Conservation (phyloP, 1,140 invertebrate genomes). For the Brachionus plicatilis region DNA sequence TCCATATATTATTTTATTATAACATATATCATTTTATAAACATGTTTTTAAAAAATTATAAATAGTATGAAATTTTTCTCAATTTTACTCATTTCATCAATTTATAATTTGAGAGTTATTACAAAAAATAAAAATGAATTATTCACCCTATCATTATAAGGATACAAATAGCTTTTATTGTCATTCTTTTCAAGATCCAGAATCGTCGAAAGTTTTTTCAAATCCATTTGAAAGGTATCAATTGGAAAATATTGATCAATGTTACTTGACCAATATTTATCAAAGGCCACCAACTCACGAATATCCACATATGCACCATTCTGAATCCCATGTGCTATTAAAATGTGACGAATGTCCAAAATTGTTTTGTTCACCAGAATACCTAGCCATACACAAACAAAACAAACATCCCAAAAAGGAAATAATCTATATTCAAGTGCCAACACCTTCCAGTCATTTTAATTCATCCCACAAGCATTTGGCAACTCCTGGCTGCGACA, state of each 20-base stretch:
- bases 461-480: background rate
- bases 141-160: background rate
- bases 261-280: background rate
- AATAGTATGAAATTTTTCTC: background rate
- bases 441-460: background rate
- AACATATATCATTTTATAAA: background rate
- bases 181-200: background rate
- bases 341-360: constrained; percentile 14
- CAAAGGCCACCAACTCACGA: background rate
- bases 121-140: background rate
- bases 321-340: background rate
- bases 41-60: background rate
- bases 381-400: background rate
- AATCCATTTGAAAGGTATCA: background rate
- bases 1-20: background rate
- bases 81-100: background rate
- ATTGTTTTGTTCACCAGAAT: background rate
- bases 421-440: background rate
- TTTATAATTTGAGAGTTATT: background rate
- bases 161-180: background rate
- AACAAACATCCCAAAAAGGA: background rate
- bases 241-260: background rate
- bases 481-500: background rate
- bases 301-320: background rate
- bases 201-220: background rate